Evolutionary conservation across 64 coral and sea anemone species (phyloP).

Genomic region (Dendrophyllia cribrosa): DNA sequence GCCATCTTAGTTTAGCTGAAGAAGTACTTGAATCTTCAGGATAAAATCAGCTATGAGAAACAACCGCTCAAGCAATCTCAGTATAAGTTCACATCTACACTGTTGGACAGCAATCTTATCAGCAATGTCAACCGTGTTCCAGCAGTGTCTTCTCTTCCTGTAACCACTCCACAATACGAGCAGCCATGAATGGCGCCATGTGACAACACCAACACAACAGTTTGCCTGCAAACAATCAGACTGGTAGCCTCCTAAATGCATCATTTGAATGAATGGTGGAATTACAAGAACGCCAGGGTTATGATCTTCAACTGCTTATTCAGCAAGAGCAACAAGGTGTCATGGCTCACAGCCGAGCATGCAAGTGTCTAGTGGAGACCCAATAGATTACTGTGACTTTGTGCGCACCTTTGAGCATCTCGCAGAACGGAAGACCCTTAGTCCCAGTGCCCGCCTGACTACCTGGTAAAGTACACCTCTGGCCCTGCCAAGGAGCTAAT

Average conservation of each 20-base stretch:
- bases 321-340: slow-evolving; percentile 32
- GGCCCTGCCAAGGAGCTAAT: slow-evolving; percentile 63
- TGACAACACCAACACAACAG: no score
- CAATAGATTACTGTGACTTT: slow-evolving; percentile 44
- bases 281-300: background rate
- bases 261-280: slow-evolving; percentile 13
- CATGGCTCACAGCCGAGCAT: slow-evolving; percentile 36
- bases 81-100: background rate
- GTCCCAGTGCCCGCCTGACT: slow-evolving; percentile 64
- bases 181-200: no score
- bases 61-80: background rate
- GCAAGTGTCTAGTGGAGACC: slow-evolving; percentile 32
- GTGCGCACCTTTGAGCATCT: slow-evolving; percentile 50
- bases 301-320: background rate
- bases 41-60: background rate
- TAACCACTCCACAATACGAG: no score
- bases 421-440: slow-evolving; percentile 34
- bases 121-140: no score
- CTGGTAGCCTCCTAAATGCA: background rate
- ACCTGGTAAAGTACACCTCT: slow-evolving; percentile 60
- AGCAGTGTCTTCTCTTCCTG: no score
- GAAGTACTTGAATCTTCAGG: no score
- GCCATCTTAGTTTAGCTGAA: background rate
- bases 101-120: background rate
- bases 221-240: no score